Evolutionary conservation across 2,888 invertebrate genomes (phyloP), one percentile per base, ranked within the genome.

Genomic region (Agrochola macilenta): DNA sequence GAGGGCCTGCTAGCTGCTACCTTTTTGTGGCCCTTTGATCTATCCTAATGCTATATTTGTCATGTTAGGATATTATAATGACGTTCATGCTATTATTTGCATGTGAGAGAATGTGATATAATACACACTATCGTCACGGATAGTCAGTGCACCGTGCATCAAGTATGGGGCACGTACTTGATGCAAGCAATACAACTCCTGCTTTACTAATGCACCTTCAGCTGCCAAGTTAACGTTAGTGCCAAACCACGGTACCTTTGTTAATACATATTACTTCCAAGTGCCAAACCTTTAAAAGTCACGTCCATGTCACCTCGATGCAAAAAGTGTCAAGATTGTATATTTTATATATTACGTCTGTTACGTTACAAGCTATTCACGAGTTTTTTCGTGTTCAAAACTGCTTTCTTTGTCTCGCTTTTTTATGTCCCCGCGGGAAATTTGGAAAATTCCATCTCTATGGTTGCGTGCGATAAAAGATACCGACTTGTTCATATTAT

Each of bases 291-390:
- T 69, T 39, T 49, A 60, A 49, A 49, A 84, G 74, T 75, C 84
- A 84, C 78, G 84, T 83, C 39, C 57, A 65, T 66, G 54, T 78
- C 63, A 81, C 78, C 70, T 84, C 64, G 73, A 76, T 68, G 46
- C 23, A 49, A 78, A 77, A 81, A 78, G 82, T 84, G 82, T 84
- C 84, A 84, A 84, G 84, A 83, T 81, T 78, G 83, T 74, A 83
- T 83, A 74, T 83, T 74, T 83, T 74, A 74, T 81, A 43, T 71
- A 76, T 70, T 69, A 49, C 1, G 17, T 52, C 39, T 64, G 60
- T 70, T 61, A 57, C 52, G 61, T 63, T 58, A 65, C 60, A 75
- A 46, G 46, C 26, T 52, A 49, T 61, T 46, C 69, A 26, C 68
- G 68, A 78, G 54, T 69, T 57, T 35, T 35, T 69, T 68, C 66